phyloP scores from a whole-genome alignment of 2,888 invertebrate species.

The Terebella lapidaria region DNA sequence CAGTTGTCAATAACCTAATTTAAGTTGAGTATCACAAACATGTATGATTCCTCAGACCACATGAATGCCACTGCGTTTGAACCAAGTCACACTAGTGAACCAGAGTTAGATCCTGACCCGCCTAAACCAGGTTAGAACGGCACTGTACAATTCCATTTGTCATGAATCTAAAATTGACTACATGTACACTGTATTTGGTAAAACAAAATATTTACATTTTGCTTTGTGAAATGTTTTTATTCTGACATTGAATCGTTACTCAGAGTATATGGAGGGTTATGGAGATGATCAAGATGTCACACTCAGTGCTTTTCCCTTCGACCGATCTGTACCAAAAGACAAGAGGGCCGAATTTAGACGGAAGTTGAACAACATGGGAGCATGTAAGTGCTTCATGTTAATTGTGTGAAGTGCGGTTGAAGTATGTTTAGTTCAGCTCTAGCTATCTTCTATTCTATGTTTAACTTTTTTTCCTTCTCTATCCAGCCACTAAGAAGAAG shows the following conservation, averaged over 20 bases:
- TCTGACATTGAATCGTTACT: too few species aligned
- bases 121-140: constrained; percentile 6
- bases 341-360: constrained; percentile 42
- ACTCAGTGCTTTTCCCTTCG: constrained; percentile 45
- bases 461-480: background rate
- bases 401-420: background rate
- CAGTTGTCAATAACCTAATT: too few species aligned
- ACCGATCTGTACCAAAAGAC: constrained; percentile 35
- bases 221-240: too few species aligned
- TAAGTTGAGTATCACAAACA: too few species aligned
- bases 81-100: constrained; percentile 9
- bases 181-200: too few species aligned
- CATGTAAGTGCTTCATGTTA: constrained; percentile 33
- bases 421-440: too few species aligned
- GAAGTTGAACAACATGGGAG: constrained; percentile 48
- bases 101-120: constrained; percentile 7
- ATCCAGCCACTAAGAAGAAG: constrained; percentile 46
- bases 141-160: background rate
- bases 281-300: constrained; percentile 41
- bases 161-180: background rate
- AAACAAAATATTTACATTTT: too few species aligned
- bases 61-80: constrained; percentile 36
- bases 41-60: constrained; percentile 27
- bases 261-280: constrained; percentile 35
- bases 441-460: too few species aligned